Percentiles rank a stretch among this genome's conserved stretches.
These are phyloP conservation scores for Pitangus sulphuratus DNA, from an alignment of 2,797 vertebrate genomes.

Conservation along the genomic window DNA sequence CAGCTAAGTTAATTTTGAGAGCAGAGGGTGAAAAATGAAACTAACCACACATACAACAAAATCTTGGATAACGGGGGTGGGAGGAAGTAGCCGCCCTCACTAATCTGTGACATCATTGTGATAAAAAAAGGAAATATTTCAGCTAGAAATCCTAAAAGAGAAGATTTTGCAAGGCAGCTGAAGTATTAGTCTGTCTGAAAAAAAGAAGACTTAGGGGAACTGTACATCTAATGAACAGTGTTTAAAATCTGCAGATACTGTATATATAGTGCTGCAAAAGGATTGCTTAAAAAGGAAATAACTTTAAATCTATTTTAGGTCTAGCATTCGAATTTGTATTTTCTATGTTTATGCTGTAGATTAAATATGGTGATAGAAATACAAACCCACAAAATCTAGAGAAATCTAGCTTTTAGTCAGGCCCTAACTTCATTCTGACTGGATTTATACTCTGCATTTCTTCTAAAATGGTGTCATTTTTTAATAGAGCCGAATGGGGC, in stretches of 20 bases:
- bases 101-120: slow-evolving; percentile 30
- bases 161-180: background rate
- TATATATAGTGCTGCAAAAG: slow-evolving; percentile 3
- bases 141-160: slow-evolving; percentile 8
- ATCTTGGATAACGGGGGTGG: background rate
- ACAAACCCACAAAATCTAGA: slow-evolving; percentile 20
- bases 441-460: background rate
- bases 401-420: slow-evolving; percentile 27
- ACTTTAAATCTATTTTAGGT: slow-evolving; percentile 45
- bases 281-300: background rate
- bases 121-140: slow-evolving; percentile 18
- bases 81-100: background rate
- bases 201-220: background rate
- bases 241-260: background rate
- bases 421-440: background rate
- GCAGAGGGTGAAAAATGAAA: slow-evolving; percentile 44
- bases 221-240: background rate
- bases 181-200: background rate
- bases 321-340: slow-evolving; percentile 39
- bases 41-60: background rate
- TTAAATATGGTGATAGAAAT: slow-evolving; percentile 49
- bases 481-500: background rate
- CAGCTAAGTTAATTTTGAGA: slow-evolving; percentile 64
- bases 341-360: slow-evolving; percentile 59
- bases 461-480: background rate